phyloP scores from a whole-genome alignment of 1,140 invertebrate genomes.

The Physella acuta region DNA sequence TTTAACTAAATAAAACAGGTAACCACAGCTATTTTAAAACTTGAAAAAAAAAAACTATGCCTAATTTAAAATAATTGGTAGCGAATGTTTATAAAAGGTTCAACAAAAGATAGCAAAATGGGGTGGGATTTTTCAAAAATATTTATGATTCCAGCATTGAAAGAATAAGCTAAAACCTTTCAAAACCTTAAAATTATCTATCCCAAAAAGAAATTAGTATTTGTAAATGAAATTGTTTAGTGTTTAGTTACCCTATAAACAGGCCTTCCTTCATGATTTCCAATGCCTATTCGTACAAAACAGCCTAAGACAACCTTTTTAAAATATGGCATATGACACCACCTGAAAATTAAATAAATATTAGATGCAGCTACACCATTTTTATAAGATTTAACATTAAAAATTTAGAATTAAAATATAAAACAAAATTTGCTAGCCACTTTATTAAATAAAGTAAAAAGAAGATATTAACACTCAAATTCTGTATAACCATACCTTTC shows the following conservation, averaged over 20 bases:
- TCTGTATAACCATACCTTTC: constrained; percentile 76
- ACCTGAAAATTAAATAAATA: constrained; percentile 60
- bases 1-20: no score
- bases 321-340: constrained; percentile 96
- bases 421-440: neutral
- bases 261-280: constrained; percentile 78
- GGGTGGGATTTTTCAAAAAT: no score
- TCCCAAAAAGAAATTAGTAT: no score
- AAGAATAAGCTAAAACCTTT: no score
- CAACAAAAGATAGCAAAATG: no score
- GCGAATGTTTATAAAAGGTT: no score
- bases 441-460: constrained; percentile 3
- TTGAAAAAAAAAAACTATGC: no score
- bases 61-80: no score
- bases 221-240: no score
- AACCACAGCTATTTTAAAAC: no score
- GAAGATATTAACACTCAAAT: constrained; percentile 13
- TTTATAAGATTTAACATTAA: neutral
- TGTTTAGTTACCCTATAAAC: constrained; percentile 82
- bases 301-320: constrained; percentile 84
- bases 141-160: no score
- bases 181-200: no score
- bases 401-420: neutral
- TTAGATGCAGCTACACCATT: constrained; percentile 10
- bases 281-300: constrained; percentile 95